Base-by-base conservation (phyloP, 2,797 vertebrate species). In the Phoxinus dragarum region DNA sequence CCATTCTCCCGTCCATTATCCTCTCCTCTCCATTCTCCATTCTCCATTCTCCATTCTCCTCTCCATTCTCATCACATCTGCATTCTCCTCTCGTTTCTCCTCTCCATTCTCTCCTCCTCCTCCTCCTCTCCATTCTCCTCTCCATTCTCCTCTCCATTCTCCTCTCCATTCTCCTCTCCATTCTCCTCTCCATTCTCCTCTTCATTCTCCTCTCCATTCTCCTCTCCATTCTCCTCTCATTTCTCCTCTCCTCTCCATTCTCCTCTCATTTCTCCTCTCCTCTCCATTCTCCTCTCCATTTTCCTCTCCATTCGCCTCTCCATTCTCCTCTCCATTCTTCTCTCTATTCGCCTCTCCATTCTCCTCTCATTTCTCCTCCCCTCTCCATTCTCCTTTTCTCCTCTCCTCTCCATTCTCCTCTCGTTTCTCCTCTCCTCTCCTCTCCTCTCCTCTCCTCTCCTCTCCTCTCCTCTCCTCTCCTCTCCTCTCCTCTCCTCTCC, bases 401-500 rank as follows among this genome's bases (percentile, higher is more conserved):
- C 11, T 71, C 34, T 27, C 14, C 38, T 38, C 36, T 54, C 36
- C 8, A 66, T 47, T 68, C 67, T 59, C 49, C 72, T 19, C 31
- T 79, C 56, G 6, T 81, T 80, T 16, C 23, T 68, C 71, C 31
- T 42, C 42, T 61, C 47, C 40, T 54, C 17, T 31, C 3, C 21
- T 23, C 7, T n/a, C 49, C 42, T 64, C 2, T 54, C 54, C 27
- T 75, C 36, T 52, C 31, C 21, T 49, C 78, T 72, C 31, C 49
- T 42, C 75, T 38, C 36, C 38, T 34, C 77, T 67, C 3, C 72
- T n/a, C 80, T 80, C 81, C 77, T 80, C 42, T 80, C 40, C 19
- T 73, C 52, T 78, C 86, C 80, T 38, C 17, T 27, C 40, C 52
- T 36, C 61, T 54, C n/a, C 78, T 42, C 77, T 84, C 82, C 3